These are phyloP conservation scores for Argyresthia goedartella DNA, from an alignment of 2,888 invertebrate genomes.

Conservation along the genomic window DNA sequence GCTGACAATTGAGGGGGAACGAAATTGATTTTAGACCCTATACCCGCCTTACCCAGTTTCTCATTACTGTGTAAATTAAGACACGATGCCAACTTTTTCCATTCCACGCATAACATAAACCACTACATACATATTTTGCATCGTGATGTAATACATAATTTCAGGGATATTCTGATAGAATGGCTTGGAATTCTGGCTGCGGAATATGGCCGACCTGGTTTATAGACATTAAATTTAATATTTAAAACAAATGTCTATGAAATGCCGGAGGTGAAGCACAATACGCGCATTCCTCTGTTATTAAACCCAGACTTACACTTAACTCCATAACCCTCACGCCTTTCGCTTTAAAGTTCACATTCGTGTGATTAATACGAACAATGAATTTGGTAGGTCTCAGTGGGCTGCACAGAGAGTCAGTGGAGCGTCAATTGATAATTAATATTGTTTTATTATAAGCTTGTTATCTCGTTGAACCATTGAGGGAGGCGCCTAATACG, in stretches of 20 bases:
- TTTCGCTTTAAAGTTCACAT: background rate
- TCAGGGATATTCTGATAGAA: slow-evolving; percentile 7
- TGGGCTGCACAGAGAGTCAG: slow-evolving; percentile 22
- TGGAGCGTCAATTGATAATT: slow-evolving; percentile 45
- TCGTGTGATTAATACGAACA: background rate
- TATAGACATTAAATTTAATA: slow-evolving; percentile 53
- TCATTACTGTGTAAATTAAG: background rate
- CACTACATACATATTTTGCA: background rate
- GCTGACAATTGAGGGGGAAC: slow-evolving; percentile 51
- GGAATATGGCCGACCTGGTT: slow-evolving; percentile 26
- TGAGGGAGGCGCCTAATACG: slow-evolving; percentile 12
- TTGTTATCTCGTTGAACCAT: slow-evolving; percentile 37
- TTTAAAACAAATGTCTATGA: slow-evolving; percentile 49
- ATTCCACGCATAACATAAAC: background rate
- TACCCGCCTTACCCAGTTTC: slow-evolving; percentile 3
- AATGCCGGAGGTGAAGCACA: slow-evolving; percentile 41
- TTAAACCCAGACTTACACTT: slow-evolving; percentile 25
- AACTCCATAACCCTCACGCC: background rate
- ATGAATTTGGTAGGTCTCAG: background rate
- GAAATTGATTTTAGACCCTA: slow-evolving; percentile 47
- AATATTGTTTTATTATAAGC: slow-evolving; percentile 62
- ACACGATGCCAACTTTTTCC: background rate
- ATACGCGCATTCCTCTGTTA: slow-evolving; percentile 48
- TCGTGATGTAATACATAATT: slow-evolving; percentile 5
- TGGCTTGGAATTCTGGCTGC: slow-evolving; percentile 25